These are phyloP conservation scores for Polylopha cassiicola DNA, from an alignment of 2,888 invertebrate species.

Conservation along the genomic window DNA sequence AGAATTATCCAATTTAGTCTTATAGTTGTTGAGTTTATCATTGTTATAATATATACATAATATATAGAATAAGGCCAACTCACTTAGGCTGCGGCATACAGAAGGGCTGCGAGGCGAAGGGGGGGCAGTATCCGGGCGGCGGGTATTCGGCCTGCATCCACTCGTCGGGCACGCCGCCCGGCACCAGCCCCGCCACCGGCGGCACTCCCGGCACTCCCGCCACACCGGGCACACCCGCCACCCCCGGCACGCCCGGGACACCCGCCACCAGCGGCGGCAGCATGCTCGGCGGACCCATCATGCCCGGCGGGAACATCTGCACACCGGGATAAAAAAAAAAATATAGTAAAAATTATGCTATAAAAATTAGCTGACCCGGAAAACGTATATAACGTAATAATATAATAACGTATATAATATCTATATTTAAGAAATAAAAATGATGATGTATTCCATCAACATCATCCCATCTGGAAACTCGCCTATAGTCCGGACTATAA, in stretches of 20 bases:
- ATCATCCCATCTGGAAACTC: too few species aligned
- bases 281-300: conserved; percentile 36
- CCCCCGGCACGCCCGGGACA: conserved; percentile 18
- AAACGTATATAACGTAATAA: too few species aligned
- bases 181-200: conserved; percentile 22
- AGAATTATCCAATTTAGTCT: too few species aligned
- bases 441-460: too few species aligned
- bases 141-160: conserved; percentile 53
- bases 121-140: conserved; percentile 51
- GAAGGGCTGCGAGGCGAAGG: conserved; percentile 51
- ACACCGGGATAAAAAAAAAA: not conserved
- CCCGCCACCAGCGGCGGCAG: conserved; percentile 20
- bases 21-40: too few species aligned
- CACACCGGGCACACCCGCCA: conserved; percentile 15
- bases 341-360: not conserved
- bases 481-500: too few species aligned
- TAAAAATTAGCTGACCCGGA: not conserved
- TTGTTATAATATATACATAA: conserved; percentile 1
- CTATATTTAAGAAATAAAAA: too few species aligned
- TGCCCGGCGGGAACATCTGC: conserved; percentile 60
- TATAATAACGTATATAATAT: too few species aligned
- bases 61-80: conserved; percentile 29
- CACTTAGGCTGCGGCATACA: conserved; percentile 68
- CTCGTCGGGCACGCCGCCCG: conserved; percentile 37
- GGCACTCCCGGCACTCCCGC: conserved; percentile 8